Evolutionary conservation across 2,113 vertebrate genomes (phyloP), one percentile per base, ranked within the genome.

Genomic region (Beaufortia kweichowensis): DNA sequence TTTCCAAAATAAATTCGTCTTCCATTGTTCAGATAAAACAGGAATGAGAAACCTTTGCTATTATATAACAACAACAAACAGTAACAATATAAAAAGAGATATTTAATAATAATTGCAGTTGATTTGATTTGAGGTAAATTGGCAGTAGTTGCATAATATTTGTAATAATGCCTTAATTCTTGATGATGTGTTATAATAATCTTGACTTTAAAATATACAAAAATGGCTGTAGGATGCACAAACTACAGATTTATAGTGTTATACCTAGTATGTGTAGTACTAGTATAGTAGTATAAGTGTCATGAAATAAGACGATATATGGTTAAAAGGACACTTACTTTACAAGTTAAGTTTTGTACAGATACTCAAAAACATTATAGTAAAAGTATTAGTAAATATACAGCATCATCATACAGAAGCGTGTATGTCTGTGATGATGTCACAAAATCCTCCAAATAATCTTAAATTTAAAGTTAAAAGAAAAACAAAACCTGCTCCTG

Each of bases 61-160:
- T 15, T 28, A 15, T 5, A 46, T 17, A 19, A 17, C 7, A 31
- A 48, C n/a, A 67, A 29, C 21, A 12, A 23, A 21, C 28, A 21
- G 29, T 2, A 6, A 69, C 66, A 8, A 55, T 9, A 12, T 31
- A 62, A 21, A 21, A 23, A 48, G 33, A 3, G 3, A 65, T 43
- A 72, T 33, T 23, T 78, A 41, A 59, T 53, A 35, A 46, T 79
- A 71, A 56, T 77, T 56, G 33, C 66, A 76, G 31, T 56, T 33
- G 66, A n/a, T 28, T 59, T 55, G 33, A 62, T 24, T 63, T 24
- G 41, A 55, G 48, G 61, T 26, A 66, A 56, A 72, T 33, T 71
- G 29, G 39, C 39, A 83, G 78, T 77, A 26, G 55, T 60, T 29
- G 50, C 60, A 66, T 78, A 86, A 79, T 83, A 72, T 19, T 65